A percentile compares a stretch with the other conserved stretches of the same genome.
These are phyloP conservation scores for Nowickia ferox DNA, from an alignment of 2,888 invertebrate genomes.

Conservation along the genomic window DNA sequence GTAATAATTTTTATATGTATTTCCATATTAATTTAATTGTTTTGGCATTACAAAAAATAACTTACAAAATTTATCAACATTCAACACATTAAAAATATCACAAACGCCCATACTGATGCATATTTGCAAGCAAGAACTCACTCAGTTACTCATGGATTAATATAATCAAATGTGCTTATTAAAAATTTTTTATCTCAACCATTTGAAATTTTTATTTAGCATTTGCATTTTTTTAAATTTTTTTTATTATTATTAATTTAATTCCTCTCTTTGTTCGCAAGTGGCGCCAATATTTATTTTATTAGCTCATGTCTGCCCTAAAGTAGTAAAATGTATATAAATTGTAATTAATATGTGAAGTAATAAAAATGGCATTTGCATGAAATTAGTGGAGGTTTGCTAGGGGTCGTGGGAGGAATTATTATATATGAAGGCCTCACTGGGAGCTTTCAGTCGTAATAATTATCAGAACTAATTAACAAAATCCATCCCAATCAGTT, in stretches of 20 bases:
- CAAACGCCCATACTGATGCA: neutral
- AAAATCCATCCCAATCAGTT: no score
- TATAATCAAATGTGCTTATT: conserved; percentile 2
- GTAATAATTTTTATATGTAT: conserved; percentile 7
- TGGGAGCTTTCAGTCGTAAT: no score
- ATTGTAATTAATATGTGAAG: neutral
- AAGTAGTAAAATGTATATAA: conserved; percentile 43
- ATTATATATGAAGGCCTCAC: no score
- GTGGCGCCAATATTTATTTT: conserved; percentile 54
- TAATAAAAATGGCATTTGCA: no score
- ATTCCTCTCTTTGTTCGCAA: conserved; percentile 20
- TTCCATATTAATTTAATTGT: conserved; percentile 11
- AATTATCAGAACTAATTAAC: no score
- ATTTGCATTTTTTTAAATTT: neutral
- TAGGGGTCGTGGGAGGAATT: no score
- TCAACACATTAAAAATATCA: neutral
- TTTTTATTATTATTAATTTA: conserved; percentile 15
- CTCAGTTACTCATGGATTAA: neutral
- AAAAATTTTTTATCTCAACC: neutral
- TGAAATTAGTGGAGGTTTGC: no score
- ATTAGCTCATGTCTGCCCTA: conserved; percentile 58
- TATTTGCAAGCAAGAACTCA: neutral
- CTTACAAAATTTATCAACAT: neutral
- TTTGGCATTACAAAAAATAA: conserved; percentile 2
- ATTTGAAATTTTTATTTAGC: conserved; percentile 6